These are phyloP conservation scores for Danio jaintianensis DNA, from an alignment of 2,797 vertebrate species.

Conservation along the genomic window DNA sequence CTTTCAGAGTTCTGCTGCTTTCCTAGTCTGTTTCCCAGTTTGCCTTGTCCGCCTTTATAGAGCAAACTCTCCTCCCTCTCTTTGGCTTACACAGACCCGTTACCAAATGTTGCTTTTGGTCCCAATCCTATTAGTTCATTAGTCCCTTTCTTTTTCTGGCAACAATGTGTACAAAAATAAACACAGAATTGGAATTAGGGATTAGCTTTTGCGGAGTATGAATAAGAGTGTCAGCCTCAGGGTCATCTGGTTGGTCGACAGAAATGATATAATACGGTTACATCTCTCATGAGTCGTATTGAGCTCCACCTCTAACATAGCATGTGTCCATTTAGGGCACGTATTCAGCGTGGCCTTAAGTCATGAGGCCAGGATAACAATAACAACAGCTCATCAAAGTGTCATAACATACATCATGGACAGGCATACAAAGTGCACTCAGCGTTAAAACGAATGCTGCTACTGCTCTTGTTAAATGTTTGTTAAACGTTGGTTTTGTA, in stretches of 20 bases:
- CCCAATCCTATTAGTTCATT: conserved; percentile 59
- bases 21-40: conserved; percentile 23
- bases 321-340: conserved; percentile 10
- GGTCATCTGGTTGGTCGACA: conserved; percentile 27
- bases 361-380: conserved; percentile 35
- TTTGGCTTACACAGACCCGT: conserved; percentile 28
- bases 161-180: conserved; percentile 51
- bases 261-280: conserved; percentile 35
- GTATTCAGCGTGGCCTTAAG: conserved; percentile 15
- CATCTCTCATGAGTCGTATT: background rate
- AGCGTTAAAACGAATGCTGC: background rate
- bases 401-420: background rate
- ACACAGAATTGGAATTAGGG: conserved; percentile 1
- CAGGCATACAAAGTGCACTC: background rate
- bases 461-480: background rate
- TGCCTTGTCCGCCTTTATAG: conserved; percentile 52
- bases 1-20: conserved; percentile 36
- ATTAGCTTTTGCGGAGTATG: conserved; percentile 29
- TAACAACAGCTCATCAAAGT: conserved; percentile 19
- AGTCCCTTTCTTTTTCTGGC: conserved; percentile 46
- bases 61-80: conserved; percentile 48
- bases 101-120: conserved; percentile 27
- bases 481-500: background rate
- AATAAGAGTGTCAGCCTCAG: conserved; percentile 15
- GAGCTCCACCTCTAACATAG: background rate